These are phyloP conservation scores for Lota lota DNA, from an alignment of 2,113 vertebrate species.

Conservation along the genomic window DNA sequence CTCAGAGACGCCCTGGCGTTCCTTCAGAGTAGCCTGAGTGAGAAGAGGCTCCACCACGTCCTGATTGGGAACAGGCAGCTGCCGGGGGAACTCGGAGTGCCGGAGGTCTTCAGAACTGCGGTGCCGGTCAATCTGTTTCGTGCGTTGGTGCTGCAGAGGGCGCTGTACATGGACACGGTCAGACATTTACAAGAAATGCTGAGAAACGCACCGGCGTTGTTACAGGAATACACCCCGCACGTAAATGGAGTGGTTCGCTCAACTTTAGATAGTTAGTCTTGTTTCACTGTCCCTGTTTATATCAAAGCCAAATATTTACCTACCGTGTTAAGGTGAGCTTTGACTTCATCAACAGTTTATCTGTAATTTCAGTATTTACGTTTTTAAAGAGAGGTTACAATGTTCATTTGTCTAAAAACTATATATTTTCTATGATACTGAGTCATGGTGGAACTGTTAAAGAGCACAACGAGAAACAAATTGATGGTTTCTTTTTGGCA, in stretches of 20 bases:
- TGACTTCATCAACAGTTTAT: no score
- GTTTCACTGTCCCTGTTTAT: no score
- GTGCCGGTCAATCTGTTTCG: conserved; percentile 91
- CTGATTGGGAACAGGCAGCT: conserved; percentile 84
- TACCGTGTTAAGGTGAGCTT: no score
- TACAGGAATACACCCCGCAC: conserved; percentile 84
- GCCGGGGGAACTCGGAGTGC: conserved; percentile 76
- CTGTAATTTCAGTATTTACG: no score
- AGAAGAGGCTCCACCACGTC: conserved; percentile 88
- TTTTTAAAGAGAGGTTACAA: no score
- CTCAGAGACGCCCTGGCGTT: conserved; percentile 83
- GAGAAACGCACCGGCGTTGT: conserved; percentile 81
- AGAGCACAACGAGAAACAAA: no score
- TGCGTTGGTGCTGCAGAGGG: conserved; percentile 80
- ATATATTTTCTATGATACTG: no score
- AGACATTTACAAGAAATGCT: conserved; percentile 89
- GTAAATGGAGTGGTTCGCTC: conserved; percentile 47
- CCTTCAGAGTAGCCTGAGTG: conserved; percentile 83
- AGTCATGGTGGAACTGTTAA: no score
- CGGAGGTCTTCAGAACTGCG: conserved; percentile 70
- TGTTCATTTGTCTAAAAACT: no score
- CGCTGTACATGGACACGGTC: conserved; percentile 75
- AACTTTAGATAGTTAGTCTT: conserved; percentile 4
- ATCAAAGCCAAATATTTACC: no score
- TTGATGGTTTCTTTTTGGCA: no score